phyloP scores from a whole-genome alignment of 2,797 vertebrate species.

The Pseudochirops cupreus region DNA sequence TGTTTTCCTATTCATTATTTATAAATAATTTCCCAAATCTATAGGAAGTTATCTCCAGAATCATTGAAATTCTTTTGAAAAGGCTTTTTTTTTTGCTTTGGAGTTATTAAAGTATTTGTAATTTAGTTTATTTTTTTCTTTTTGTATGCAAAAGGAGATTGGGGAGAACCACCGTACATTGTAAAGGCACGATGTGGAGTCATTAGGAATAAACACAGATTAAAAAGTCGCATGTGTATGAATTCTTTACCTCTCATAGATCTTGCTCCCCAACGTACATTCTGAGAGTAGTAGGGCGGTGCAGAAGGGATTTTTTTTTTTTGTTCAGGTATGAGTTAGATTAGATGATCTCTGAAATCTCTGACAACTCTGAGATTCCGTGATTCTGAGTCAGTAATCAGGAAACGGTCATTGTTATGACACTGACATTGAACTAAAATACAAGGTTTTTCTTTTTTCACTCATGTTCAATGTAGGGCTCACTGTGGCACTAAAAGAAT shows the following conservation, averaged over 20 bases:
- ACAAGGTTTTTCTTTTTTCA: not conserved
- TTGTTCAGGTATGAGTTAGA: not conserved
- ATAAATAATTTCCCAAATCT: not conserved
- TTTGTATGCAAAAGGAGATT: not conserved
- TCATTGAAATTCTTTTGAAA: not conserved
- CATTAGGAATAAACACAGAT: not conserved
- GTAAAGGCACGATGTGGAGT: not conserved
- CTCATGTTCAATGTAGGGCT: not conserved
- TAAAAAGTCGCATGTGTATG: not conserved
- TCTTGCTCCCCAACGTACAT: not conserved
- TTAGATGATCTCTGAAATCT: not conserved
- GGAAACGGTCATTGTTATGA: not conserved
- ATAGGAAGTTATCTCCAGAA: not conserved
- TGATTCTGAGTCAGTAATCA: not conserved
- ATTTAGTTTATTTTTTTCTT: slow-evolving; percentile 3
- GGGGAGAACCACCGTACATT: not conserved
- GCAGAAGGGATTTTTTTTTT: not conserved
- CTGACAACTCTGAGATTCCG: not conserved
- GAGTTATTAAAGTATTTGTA: not conserved
- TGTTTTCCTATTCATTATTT: not conserved
- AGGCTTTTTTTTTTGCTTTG: not conserved
- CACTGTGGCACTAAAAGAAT: not conserved
- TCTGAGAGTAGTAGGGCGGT: not conserved
- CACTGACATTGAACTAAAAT: not conserved
- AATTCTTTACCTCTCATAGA: not conserved